A percentile compares a stretch with the other conserved stretches of the same genome.
Conservation (phyloP, 2,888 invertebrate genomes). For the Stramonita haemastoma region DNA sequence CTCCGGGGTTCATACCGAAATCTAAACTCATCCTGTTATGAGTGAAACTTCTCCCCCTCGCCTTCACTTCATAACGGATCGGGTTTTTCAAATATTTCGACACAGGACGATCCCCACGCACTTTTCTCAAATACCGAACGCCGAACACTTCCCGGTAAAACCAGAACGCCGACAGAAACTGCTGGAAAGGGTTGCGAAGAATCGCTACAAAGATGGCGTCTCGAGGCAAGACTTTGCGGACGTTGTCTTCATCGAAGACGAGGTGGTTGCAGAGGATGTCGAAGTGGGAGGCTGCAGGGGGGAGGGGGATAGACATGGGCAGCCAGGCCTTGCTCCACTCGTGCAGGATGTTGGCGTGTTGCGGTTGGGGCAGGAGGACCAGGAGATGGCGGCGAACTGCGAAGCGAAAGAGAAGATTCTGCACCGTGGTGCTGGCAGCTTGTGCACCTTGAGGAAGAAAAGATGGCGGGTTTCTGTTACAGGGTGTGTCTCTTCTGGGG, state of each 20-base stretch:
- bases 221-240: constrained; percentile 53
- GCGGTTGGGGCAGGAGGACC: constrained; percentile 40
- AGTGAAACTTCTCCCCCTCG: background rate
- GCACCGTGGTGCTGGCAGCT: constrained; percentile 47
- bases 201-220: constrained; percentile 58
- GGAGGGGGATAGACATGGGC: background rate
- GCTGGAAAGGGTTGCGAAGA: constrained; percentile 60
- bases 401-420: constrained; percentile 46
- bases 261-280: constrained; percentile 61
- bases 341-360: background rate
- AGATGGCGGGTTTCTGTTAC: constrained; percentile 30
- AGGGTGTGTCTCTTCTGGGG: background rate
- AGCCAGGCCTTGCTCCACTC: background rate
- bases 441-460: constrained; percentile 49
- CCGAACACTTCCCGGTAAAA: constrained; percentile 53
- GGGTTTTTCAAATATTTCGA: constrained; percentile 33
- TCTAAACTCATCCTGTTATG: constrained; percentile 44
- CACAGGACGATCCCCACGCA: constrained; percentile 26
- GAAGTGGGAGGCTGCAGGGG: constrained; percentile 40
- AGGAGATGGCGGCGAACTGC: constrained; percentile 28
- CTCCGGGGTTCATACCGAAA: constrained; percentile 30
- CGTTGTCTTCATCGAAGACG: constrained; percentile 51
- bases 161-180: constrained; percentile 61
- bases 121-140: background rate
- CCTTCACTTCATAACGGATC: background rate